Percentiles rank a stretch among this genome's conserved stretches.
These are phyloP conservation scores for Henricia sp. DNA, from an alignment of 53 echinoderm and acorn worm species.

Conservation along the genomic window DNA sequence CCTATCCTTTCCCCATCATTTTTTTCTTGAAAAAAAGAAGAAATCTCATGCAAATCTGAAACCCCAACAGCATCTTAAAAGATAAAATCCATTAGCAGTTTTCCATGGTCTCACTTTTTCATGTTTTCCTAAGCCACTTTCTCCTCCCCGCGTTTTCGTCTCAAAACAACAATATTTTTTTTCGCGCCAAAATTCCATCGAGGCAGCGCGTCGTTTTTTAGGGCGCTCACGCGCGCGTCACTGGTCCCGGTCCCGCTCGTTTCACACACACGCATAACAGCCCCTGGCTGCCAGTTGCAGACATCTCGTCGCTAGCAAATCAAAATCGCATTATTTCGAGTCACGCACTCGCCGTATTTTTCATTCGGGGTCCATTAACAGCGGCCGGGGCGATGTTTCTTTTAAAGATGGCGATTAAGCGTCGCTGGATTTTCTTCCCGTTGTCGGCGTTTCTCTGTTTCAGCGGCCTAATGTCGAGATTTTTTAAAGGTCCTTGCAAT, in stretches of 20 bases:
- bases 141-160: no score
- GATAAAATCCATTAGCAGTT: constrained; percentile 54
- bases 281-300: neutral
- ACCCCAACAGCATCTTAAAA: constrained; percentile 30
- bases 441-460: no score
- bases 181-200: neutral
- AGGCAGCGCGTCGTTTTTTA: neutral
- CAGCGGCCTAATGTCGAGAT: no score
- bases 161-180: no score
- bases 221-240: constrained; percentile 26
- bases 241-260: constrained; percentile 25
- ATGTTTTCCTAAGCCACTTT: neutral
- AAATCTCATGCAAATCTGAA: constrained; percentile 46
- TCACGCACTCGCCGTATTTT: constrained; percentile 34
- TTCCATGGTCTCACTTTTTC: neutral
- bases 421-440: constrained; percentile 3
- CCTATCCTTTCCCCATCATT: neutral
- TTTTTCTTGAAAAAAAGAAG: neutral
- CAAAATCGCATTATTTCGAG: constrained; percentile 54
- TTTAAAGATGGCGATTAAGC: constrained; percentile 47
- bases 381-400: constrained; percentile 5
- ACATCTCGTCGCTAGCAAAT: constrained; percentile 13
- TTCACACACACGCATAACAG: neutral
- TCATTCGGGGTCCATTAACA: constrained; percentile 39
- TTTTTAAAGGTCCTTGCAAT: no score